Base-by-base conservation (phyloP, 2,888 invertebrate species). In the Ametastegia equiseti region DNA sequence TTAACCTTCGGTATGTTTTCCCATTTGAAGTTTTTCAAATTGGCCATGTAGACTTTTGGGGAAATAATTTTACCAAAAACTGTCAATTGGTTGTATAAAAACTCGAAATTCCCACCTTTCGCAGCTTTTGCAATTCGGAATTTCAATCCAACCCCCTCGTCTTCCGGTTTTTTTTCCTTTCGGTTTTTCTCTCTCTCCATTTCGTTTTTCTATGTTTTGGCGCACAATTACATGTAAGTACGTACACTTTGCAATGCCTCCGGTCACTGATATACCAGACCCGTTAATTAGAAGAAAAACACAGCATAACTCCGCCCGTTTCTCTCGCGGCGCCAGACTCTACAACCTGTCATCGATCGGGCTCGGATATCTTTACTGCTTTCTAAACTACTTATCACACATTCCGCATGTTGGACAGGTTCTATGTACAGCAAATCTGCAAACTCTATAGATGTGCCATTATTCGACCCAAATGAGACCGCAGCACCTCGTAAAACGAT, bases 211-310 rank as follows among this genome's bases (percentile, higher is more conserved):
- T 4, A 15, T 54, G n/a, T 54, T 0, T 54, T 15, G 5, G 3
- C 5, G 19, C 19, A 5, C 5, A 54, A 6, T 3, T 63, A 27
- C 3, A 7, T 54, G 1, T 5, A 1, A 1, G 54, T 54, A 30
- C 11, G 27, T 9, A 27, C 27, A 27, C 71, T 27, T 9, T 33
- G 30, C 69, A 23, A 15, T 13, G 27, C 45, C 23, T 27, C 27
- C 47, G 47, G n/a, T 47, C 71, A 27, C 47, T 71, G 71, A 47
- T 71, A n/a, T n/a, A 71, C 71, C 33, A 27, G 42, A 73, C 73
- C 13, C 73, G 50, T 73, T 73, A 73, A 73, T 73, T 73, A 50
- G 73, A 23, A 33, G 23, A 33, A 73, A 50, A 50, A 50, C 33
- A 50, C 50, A 33, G 33, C 30, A 23, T 50, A 11, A 47, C 33